Evolutionary conservation across 2,113 vertebrate genomes (phyloP).

Genomic region (Tupaia chinensis): DNA sequence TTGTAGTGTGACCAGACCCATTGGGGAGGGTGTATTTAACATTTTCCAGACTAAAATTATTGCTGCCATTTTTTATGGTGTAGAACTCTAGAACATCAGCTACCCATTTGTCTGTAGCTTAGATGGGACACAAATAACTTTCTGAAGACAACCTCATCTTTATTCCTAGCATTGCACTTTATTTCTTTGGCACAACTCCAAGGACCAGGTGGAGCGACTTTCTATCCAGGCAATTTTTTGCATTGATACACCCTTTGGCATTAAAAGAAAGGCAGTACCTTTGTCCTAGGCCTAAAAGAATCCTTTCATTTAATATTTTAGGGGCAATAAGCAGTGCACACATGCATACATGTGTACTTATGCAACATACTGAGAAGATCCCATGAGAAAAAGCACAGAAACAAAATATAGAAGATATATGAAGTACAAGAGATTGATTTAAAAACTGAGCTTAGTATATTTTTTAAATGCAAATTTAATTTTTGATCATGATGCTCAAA

Average conservation of each 20-base stretch:
- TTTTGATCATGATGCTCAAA: not conserved
- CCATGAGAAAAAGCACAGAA: slow-evolving; percentile 16
- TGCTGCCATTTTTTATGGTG: slow-evolving; percentile 37
- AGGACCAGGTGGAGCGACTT: slow-evolving; percentile 60
- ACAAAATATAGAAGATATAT: not conserved
- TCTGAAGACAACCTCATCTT: slow-evolving; percentile 51
- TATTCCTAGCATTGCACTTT: slow-evolving; percentile 36
- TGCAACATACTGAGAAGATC: not conserved
- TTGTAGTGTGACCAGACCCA: too few relatives aligned
- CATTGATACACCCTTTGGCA: too few relatives aligned
- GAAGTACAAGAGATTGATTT: slow-evolving; percentile 27
- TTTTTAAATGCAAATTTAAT: slow-evolving; percentile 19
- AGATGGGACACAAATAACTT: slow-evolving; percentile 39
- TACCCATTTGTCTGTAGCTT: slow-evolving; percentile 42
- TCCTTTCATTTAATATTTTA: not conserved
- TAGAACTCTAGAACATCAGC: not conserved
- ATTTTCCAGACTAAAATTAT: slow-evolving; percentile 52
- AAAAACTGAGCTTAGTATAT: not conserved
- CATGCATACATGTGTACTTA: not conserved
- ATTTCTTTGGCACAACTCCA: slow-evolving; percentile 53
- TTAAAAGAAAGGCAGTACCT: not conserved
- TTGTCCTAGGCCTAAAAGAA: not conserved
- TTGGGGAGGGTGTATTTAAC: not conserved
- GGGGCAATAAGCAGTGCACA: not conserved
- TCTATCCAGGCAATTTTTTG: slow-evolving; percentile 31